Conservation (phyloP, 2,888 invertebrate genomes). For the Drosophila pseudotakahashii region DNA sequence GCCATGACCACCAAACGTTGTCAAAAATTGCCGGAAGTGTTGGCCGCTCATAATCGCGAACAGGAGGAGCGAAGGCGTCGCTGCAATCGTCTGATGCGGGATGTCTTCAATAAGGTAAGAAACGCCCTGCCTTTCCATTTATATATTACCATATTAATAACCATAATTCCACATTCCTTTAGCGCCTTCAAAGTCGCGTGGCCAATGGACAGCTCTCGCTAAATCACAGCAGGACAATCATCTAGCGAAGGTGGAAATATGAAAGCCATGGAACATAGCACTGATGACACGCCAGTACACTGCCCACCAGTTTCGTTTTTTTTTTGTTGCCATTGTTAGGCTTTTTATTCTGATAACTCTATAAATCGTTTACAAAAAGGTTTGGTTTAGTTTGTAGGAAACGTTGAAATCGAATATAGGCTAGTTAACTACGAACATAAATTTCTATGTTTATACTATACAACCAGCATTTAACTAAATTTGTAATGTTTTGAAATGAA, state of each 20-base stretch:
- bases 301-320: background rate
- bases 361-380: background rate
- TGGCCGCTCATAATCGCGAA: slow-evolving; percentile 87
- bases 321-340: slow-evolving; percentile 5
- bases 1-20: slow-evolving; percentile 87
- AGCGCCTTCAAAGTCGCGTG: slow-evolving; percentile 83
- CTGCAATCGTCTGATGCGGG: slow-evolving; percentile 90
- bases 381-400: background rate
- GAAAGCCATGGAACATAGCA: background rate
- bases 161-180: slow-evolving; percentile 10
- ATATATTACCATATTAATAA: background rate
- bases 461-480: background rate
- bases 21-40: slow-evolving; percentile 89
- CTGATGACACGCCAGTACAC: slow-evolving; percentile 12
- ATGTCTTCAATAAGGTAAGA: slow-evolving; percentile 90
- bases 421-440: background rate
- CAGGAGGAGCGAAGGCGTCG: slow-evolving; percentile 87
- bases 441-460: background rate
- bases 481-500: slow-evolving; percentile 6
- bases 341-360: background rate
- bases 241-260: slow-evolving; percentile 52
- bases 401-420: background rate
- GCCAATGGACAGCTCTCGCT: slow-evolving; percentile 81
- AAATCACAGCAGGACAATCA: slow-evolving; percentile 82
- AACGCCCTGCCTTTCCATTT: background rate